Base-by-base conservation (phyloP, 2,888 invertebrate genomes). In the Salticus scenicus region DNA sequence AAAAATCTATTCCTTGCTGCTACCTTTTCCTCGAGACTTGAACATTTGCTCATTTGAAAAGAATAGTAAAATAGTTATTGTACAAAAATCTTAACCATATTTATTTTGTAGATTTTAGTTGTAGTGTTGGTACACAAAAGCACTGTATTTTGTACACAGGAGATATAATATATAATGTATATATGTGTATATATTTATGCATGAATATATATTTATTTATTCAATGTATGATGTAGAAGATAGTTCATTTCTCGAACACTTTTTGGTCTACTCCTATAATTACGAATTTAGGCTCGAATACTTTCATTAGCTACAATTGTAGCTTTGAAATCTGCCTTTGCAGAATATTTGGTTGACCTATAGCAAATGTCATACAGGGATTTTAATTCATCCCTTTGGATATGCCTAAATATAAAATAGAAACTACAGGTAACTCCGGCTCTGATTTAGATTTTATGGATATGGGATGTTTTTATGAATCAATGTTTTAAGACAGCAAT, bases 1-100 rank as follows among this genome's bases (percentile, higher is more conserved):
- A n/a, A n/a, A n/a, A n/a, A n/a, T n/a, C n/a, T n/a, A n/a, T n/a
- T 70, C 73, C 85, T 79, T 79, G 85, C 85, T 85, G 85, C 74
- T 64, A 63, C 17, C 37, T 12, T 71, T 73, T 33, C 31, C 63
- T 24, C 66, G 47, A 83, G n/a, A 72, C 83, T 83, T 84, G 73
- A 78, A 84, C 84, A 37, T 72, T 74, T 84, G 73, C 74, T 80
- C 78, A 33, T 80, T 80, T 74, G 37, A 86, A 86, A 80, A 33
- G 70, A 85, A 79, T 86, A 86, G 64, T 86, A 86, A 86, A 86
- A 86, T 86, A 86, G 70, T 76, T 76, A 64, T 72, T 76, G 79
- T 86, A 86, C 71, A 86, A 86, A 84, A 86, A 78, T 79, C 74
- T 85, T 63, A 78, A 63, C 27, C 37, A 37, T 75, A 41, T 67